phyloP scores from a whole-genome alignment of 2,797 vertebrate genomes.

The Spea hammondii region DNA sequence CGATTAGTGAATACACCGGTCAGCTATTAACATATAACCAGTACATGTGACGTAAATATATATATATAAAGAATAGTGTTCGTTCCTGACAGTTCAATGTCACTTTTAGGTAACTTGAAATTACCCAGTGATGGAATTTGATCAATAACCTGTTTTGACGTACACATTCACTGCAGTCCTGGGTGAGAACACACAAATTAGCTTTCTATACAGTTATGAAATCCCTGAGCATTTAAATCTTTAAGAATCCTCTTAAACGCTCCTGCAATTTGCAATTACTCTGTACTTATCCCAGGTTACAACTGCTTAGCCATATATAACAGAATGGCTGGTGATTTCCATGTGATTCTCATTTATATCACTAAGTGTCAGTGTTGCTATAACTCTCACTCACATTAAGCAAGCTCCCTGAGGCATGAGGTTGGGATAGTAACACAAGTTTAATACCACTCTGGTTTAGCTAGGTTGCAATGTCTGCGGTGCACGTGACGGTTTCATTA shows the following conservation, averaged over 20 bases:
- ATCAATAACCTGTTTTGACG: no score
- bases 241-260: conserved; percentile 2
- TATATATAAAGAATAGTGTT: no score
- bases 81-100: no score
- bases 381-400: conserved; percentile 29
- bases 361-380: conserved; percentile 48
- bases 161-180: no score
- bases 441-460: neutral
- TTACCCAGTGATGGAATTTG: no score
- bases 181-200: neutral
- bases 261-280: conserved; percentile 23
- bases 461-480: conserved; percentile 8
- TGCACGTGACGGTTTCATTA: conserved; percentile 11
- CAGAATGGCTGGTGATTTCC: conserved; percentile 24
- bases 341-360: conserved; percentile 42
- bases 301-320: conserved; percentile 16
- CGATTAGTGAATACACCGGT: no score
- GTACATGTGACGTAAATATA: no score
- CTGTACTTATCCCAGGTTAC: conserved; percentile 10
- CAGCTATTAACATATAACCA: no score
- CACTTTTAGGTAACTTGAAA: no score
- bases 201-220: neutral
- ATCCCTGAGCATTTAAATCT: neutral
- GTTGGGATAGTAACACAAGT: conserved; percentile 39
- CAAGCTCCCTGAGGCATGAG: conserved; percentile 39